Evolutionary conservation across 1,140 invertebrate genomes (phyloP).

Genomic region (Hypothenemus hampei): DNA sequence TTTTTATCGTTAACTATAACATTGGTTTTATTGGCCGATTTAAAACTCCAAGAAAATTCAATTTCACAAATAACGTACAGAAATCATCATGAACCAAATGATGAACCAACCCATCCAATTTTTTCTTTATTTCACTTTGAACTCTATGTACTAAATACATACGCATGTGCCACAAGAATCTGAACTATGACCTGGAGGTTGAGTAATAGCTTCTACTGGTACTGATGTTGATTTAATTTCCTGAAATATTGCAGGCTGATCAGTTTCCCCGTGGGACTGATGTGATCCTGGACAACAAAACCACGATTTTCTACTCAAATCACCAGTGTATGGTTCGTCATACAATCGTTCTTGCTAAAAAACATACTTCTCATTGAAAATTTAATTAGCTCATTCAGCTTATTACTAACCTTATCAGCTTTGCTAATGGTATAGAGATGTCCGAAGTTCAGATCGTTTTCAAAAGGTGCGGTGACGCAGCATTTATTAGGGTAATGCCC

Average conservation of each 20-base stretch:
- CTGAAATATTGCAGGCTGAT: slow-evolving; percentile 38
- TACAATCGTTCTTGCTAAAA: slow-evolving; percentile 41
- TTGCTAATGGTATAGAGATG: slow-evolving; percentile 44
- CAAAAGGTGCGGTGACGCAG: slow-evolving; percentile 38
- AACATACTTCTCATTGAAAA: too few species aligned
- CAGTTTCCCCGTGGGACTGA: slow-evolving; percentile 33
- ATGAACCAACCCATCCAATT: too few species aligned
- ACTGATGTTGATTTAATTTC: slow-evolving; percentile 30
- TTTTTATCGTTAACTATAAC: too few species aligned
- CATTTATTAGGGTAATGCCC: slow-evolving; percentile 35
- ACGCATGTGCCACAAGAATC: slow-evolving; percentile 40
- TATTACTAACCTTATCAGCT: slow-evolving; percentile 22
- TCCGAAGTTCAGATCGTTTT: slow-evolving; percentile 37
- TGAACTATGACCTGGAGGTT: slow-evolving; percentile 31
- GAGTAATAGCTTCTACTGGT: slow-evolving; percentile 37
- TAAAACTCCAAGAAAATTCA: too few species aligned
- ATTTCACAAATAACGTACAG: too few species aligned
- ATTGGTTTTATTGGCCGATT: too few species aligned
- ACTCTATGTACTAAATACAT: slow-evolving; percentile 37
- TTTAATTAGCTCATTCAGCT: too few species aligned
- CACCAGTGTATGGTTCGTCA: slow-evolving; percentile 44
- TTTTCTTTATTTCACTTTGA: too few species aligned
- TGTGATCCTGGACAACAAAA: slow-evolving; percentile 44
- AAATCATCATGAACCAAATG: too few species aligned
- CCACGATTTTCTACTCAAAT: slow-evolving; percentile 42